These are phyloP conservation scores for Abrostola triplasia DNA, from an alignment of 2,888 invertebrate genomes.

Conservation along the genomic window DNA sequence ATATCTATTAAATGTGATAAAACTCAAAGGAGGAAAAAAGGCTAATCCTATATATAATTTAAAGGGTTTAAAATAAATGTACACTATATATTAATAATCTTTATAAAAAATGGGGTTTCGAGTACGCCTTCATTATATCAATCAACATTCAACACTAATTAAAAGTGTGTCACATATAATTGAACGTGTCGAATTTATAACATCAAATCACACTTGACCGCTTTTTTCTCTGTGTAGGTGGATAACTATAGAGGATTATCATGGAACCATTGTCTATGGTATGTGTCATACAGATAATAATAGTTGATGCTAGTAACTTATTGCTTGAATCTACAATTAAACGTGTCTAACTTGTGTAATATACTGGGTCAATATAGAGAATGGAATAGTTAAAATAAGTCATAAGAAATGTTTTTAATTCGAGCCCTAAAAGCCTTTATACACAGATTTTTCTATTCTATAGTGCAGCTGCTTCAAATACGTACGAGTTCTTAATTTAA, in stretches of 20 bases:
- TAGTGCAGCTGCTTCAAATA: no score
- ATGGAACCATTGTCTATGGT: slow-evolving; percentile 40
- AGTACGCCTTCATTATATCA: slow-evolving; percentile 3
- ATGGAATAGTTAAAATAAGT: no score
- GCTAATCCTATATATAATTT: no score
- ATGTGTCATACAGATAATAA: slow-evolving; percentile 36
- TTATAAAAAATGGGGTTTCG: not conserved
- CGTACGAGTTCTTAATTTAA: no score
- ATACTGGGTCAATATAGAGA: no score
- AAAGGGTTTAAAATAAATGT: no score
- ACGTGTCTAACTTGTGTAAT: no score
- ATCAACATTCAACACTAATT: slow-evolving; percentile 24
- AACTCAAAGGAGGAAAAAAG: no score
- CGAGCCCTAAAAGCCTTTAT: no score
- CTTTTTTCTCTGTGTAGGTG: slow-evolving; percentile 40
- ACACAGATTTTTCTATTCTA: no score
- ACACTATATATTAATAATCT: not conserved
- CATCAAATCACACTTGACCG: slow-evolving; percentile 26
- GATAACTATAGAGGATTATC: slow-evolving; percentile 21
- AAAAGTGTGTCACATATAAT: slow-evolving; percentile 39
- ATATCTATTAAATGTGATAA: no score
- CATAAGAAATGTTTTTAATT: no score
- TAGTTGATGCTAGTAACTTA: slow-evolving; percentile 16
- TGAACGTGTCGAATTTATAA: slow-evolving; percentile 36
- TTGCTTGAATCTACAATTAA: slow-evolving; percentile 24